Conservation (phyloP, 2,888 invertebrate genomes). For the Stenotaenia linearis region DNA sequence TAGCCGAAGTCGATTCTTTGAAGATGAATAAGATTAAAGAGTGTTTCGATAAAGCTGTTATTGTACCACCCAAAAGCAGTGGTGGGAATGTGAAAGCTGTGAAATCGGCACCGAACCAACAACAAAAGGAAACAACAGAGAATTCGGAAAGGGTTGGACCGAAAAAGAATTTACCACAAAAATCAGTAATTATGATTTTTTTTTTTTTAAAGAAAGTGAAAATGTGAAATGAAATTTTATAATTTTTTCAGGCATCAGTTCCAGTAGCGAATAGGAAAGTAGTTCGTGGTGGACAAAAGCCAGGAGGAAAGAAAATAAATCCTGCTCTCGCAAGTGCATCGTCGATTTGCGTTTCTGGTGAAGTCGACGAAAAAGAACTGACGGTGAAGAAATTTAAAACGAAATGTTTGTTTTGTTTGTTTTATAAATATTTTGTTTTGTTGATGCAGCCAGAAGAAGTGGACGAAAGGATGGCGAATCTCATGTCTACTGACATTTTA, state of each 20-base stretch:
- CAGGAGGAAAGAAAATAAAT: slow-evolving; percentile 37
- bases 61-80: slow-evolving; percentile 33
- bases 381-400: not conserved
- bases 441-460: slow-evolving; percentile 63
- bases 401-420: slow-evolving; percentile 36
- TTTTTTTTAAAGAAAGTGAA: not conserved
- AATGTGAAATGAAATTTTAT: not conserved
- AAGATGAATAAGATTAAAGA: slow-evolving; percentile 91
- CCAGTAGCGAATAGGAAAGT: not conserved
- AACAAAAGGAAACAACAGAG: slow-evolving; percentile 22
- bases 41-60: slow-evolving; percentile 82
- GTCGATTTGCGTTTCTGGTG: not conserved
- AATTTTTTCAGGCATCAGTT: not conserved
- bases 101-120: slow-evolving; percentile 42
- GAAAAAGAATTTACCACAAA: not conserved
- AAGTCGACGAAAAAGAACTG: slow-evolving; percentile 31
- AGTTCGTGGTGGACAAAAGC: slow-evolving; percentile 36
- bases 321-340: not conserved
- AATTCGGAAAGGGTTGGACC: slow-evolving; percentile 13
- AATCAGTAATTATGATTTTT: not conserved
- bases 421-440: slow-evolving; percentile 27
- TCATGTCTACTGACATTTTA: slow-evolving; percentile 60
- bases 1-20: slow-evolving; percentile 79
- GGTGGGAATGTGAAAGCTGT: slow-evolving; percentile 52
- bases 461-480: slow-evolving; percentile 62